A percentile compares a stretch with the other conserved stretches of the same genome.
Evolutionary conservation across 2,888 invertebrate genomes (phyloP).

Genomic region (Didymodactylos carnosus): DNA sequence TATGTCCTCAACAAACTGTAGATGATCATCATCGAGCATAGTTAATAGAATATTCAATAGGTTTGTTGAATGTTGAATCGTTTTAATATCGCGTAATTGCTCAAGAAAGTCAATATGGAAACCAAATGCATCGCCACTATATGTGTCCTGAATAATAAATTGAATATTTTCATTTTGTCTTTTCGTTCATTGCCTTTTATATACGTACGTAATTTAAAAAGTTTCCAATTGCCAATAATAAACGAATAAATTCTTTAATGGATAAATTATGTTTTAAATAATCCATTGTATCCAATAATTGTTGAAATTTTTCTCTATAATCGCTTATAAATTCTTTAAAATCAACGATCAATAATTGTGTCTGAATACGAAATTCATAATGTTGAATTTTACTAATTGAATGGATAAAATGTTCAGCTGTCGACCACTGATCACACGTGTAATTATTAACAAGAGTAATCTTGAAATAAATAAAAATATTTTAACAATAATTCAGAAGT

Average conservation of each 20-base stretch:
- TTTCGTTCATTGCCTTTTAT: neutral
- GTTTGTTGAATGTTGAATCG: too few relatives aligned
- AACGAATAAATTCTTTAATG: neutral
- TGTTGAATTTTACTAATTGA: neutral
- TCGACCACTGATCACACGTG: neutral
- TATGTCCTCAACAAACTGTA: too few relatives aligned
- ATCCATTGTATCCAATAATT: neutral
- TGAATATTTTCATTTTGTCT: neutral
- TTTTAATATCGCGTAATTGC: too few relatives aligned
- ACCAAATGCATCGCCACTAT: neutral
- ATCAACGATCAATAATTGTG: neutral
- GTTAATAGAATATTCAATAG: too few relatives aligned
- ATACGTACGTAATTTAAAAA: neutral
- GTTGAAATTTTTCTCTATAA: neutral
- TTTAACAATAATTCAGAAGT: too few relatives aligned
- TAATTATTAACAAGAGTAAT: neutral
- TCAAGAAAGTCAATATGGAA: too few relatives aligned
- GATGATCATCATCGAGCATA: too few relatives aligned
- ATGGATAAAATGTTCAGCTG: neutral
- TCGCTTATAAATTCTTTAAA: neutral
- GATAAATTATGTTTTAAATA: neutral
- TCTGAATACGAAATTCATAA: neutral
- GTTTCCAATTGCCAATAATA: neutral
- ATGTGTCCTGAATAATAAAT: neutral
- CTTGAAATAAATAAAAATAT: neutral